Base-by-base conservation (phyloP, 64 coral and sea anemone species). In the Montipora capricornis region DNA sequence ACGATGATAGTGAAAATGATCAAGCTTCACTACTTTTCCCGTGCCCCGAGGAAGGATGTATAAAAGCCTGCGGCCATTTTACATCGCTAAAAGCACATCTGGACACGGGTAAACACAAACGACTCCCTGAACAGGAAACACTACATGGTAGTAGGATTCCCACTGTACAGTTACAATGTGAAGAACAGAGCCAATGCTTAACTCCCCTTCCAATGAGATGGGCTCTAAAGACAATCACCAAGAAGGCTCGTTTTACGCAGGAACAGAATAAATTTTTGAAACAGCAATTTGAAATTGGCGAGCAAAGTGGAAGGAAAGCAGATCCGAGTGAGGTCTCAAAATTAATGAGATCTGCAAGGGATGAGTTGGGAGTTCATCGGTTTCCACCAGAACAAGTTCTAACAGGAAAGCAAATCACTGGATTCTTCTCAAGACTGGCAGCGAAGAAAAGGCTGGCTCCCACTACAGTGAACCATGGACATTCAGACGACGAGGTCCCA, bases 81-180 rank as follows among this genome's bases (percentile, higher is more conserved):
- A 47, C 93, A 55, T 77, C 62, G 2, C 73, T 95, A 13, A 57
- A 95, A 59, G n/a, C n/a, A 64, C 93, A 94, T 47, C 51, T 89
- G 4, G 87, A 91, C 9, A 80, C 60, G 58, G 94, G 94, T 6
- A 78, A 51, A 75, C 89, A 87, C 44, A 22, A 95, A 58, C n/a
- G 20, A 8, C 29, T 59, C 1, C 80, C 49, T 0, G 76, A 91
- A 84, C 88, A 81, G 0, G 74, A 79, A 37, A 95, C 94, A n/a
- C 77, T 95, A 0, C 75, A 87, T 46, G 77, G 29, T 14, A 77
- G 29, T 68, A 61, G 69, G 57, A 46, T 89, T 4, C 87, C 73
- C 3, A 79, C 1, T 8, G 81, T 95, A 49, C 15, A 86, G 19
- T 55, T 68, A 48, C 48, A 10, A 24, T 6, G 1, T 20, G 29